Base-by-base conservation (phyloP, 2,888 invertebrate species). In the Arctia plantaginis region DNA sequence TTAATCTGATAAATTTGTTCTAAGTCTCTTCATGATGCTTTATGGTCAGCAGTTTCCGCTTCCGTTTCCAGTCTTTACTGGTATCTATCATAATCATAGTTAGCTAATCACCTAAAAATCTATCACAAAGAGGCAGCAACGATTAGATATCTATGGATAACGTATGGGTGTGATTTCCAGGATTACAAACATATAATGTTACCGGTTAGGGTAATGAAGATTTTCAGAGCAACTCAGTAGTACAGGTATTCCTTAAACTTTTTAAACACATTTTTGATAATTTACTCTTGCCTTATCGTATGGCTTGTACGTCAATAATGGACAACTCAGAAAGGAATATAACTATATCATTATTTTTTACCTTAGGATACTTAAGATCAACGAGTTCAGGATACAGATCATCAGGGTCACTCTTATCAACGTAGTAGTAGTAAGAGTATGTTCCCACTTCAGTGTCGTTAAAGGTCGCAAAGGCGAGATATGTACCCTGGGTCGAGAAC, bases 401-500 rank as follows among this genome's bases (percentile, higher is more conserved):
- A 0, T 94, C 91, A 1, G 95, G 88, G 77, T 95, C 92, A 0
- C 96, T 94, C 20, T 97, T 97, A 15, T 96, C 95, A 0, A 97
- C 97, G 86, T 97, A 98, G 69, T 97, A 92, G 81, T 96, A 96
- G 85, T 97, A 98, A 7, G 96, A 96, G 82, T 97, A 97, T 20
- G 96, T 96, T 72, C 96, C 95, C 0, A 98, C 98, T 0, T 94
- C 83, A 0, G 96, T 97, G 86, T 98, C 98, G 88, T 98, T 94
- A 88, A 97, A 98, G 44, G 96, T 96, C 1, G 97, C 97, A 79
- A 97, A 98, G 0, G 97, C 97, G 59, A 99, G 88, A 79, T 96
- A 96, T 0, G 92, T 93, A 2, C 98, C 98, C 79, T 97, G 96
- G 0, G 97, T 96, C 0, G 98, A 98, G 96, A 98, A 97, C 98